Conservation (phyloP, 2,888 invertebrate species). For the Tiphia femorata region DNA sequence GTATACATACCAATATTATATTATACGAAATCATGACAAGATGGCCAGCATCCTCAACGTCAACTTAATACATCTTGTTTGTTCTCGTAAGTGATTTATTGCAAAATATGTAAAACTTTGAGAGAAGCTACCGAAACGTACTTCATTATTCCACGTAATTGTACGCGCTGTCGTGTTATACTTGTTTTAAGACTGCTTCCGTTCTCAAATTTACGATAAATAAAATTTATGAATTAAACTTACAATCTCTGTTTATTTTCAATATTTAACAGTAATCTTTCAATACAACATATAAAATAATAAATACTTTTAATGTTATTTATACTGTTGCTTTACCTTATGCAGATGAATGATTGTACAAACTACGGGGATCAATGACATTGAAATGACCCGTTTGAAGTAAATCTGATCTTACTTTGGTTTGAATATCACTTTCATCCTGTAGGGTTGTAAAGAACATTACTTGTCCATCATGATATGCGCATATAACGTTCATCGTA, state of each 20-base stretch:
- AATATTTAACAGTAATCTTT: too few species aligned
- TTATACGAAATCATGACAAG: conserved; percentile 8
- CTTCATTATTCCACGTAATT: conserved; percentile 54
- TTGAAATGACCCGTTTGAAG: conserved; percentile 40
- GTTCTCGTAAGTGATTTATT: too few species aligned
- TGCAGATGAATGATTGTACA: conserved; percentile 36
- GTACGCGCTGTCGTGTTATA: conserved; percentile 55
- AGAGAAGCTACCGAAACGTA: conserved; percentile 31
- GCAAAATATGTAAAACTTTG: too few species aligned
- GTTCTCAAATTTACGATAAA: conserved; percentile 61
- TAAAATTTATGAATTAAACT: conserved; percentile 46
- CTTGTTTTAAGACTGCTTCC: conserved; percentile 66
- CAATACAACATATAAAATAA: too few species aligned
- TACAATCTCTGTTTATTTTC: not conserved
- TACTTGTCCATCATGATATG: too few species aligned
- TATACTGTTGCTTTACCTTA: not conserved
- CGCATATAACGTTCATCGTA: too few species aligned
- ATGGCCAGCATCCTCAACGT: conserved; percentile 47
- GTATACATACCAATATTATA: not conserved
- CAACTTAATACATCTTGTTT: conserved; percentile 17
- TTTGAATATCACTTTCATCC: too few species aligned
- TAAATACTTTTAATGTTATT: too few species aligned
- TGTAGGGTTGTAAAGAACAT: too few species aligned
- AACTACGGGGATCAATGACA: conserved; percentile 42
- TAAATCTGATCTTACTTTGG: too few species aligned